A percentile compares a stretch with the other conserved stretches of the same genome.
phyloP scores from a whole-genome alignment of 2,113 vertebrate genomes.

The Chloroceryle aenea region DNA sequence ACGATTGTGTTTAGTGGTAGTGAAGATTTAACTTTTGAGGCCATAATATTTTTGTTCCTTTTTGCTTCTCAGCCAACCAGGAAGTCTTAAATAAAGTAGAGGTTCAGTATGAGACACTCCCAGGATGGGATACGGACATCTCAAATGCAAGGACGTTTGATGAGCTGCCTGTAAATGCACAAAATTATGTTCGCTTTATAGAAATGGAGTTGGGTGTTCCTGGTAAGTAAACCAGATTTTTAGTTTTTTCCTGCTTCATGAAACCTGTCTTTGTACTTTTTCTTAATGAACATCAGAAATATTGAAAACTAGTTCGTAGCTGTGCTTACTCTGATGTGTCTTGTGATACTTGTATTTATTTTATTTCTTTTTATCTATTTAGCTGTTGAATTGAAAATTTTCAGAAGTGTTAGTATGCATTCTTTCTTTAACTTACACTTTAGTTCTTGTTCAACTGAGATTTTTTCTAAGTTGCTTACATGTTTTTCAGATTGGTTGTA shows the following conservation, averaged over 20 bases:
- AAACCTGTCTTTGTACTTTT: neutral
- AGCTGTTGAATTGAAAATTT: neutral
- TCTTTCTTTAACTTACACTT: neutral
- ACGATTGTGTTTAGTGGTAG: neutral
- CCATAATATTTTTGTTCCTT: constrained; percentile 1
- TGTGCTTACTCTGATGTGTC: neutral
- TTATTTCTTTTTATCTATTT: neutral
- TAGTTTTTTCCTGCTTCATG: neutral
- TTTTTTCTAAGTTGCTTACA: neutral
- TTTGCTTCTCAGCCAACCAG: constrained; percentile 88
- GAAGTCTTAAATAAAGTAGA: constrained; percentile 95
- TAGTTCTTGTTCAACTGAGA: neutral
- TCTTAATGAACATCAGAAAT: neutral
- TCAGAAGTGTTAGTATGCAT: neutral
- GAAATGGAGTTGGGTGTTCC: constrained; percentile 90
- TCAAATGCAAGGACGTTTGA: constrained; percentile 88
- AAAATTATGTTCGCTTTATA: constrained; percentile 91
- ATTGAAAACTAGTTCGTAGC: neutral
- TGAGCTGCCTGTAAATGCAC: constrained; percentile 93
- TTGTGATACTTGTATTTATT: neutral
- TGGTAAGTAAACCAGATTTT: constrained; percentile 77
- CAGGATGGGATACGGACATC: constrained; percentile 93
- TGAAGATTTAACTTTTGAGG: neutral
- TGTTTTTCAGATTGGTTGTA: neutral
- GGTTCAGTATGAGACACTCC: constrained; percentile 92